Percentiles rank a stretch among this genome's conserved stretches.
Evolutionary conservation across 2,888 invertebrate genomes (phyloP).

Genomic region (Drymonia ruficornis): DNA sequence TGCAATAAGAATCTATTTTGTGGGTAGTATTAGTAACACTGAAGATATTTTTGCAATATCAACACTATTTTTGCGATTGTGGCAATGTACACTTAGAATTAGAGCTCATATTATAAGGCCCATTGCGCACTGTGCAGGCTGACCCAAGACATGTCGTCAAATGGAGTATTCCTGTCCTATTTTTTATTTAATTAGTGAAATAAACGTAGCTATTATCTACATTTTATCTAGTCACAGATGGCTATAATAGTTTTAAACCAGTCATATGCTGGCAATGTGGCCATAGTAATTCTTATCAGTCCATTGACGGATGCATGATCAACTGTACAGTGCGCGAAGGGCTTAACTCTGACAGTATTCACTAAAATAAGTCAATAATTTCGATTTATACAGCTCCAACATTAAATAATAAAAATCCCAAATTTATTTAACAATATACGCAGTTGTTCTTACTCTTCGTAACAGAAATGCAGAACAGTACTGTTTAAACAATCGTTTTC

Average conservation of each 20-base stretch:
- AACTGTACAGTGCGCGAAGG: not conserved
- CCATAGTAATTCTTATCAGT: too few species aligned
- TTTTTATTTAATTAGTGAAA: too few species aligned
- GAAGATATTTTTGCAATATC: conserved; percentile 14
- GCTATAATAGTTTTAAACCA: too few species aligned
- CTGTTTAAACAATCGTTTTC: conserved; percentile 68
- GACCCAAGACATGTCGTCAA: too few species aligned
- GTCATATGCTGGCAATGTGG: too few species aligned
- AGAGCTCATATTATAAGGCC: conserved; percentile 24
- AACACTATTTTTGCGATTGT: conserved; percentile 22
- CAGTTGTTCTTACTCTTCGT: conserved; percentile 28
- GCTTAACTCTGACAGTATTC: conserved; percentile 26
- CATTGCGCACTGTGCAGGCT: not conserved
- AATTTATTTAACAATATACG: conserved; percentile 39
- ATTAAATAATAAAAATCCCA: conserved; percentile 38
- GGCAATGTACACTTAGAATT: conserved; percentile 49
- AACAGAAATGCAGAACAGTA: conserved; percentile 38
- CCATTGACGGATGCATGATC: too few species aligned
- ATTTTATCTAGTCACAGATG: too few species aligned
- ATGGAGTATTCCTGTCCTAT: too few species aligned
- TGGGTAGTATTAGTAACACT: conserved; percentile 19
- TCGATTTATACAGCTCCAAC: conserved; percentile 41
- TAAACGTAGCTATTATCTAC: too few species aligned
- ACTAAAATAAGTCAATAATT: conserved; percentile 40
- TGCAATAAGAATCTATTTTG: conserved; percentile 21